phyloP scores from a whole-genome alignment of 1,140 invertebrate species.

The Sminthurinus signatus region DNA sequence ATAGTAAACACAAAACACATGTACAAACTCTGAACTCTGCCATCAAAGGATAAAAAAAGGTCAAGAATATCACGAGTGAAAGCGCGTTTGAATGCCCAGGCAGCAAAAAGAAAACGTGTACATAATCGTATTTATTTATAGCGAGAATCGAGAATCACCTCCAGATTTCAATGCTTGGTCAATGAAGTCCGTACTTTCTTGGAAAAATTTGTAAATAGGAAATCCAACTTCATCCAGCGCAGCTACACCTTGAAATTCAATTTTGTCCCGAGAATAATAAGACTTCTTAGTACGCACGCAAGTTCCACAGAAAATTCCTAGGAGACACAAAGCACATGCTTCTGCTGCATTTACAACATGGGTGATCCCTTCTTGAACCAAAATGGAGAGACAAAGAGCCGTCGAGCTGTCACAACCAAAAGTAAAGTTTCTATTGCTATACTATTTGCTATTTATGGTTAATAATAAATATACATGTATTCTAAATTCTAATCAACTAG shows the following conservation, averaged over 20 bases:
- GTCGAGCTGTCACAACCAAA: too few relatives aligned
- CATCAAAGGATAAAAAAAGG: neutral
- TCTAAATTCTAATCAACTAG: too few relatives aligned
- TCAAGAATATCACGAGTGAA: too few relatives aligned
- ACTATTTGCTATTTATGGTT: too few relatives aligned
- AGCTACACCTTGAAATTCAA: conserved; percentile 40
- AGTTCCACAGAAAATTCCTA: conserved; percentile 25
- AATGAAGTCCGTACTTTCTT: conserved; percentile 46
- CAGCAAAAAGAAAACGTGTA: conserved; percentile 8
- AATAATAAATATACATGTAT: too few relatives aligned
- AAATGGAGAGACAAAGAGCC: conserved; percentile 45
- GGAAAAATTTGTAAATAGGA: conserved; percentile 45
- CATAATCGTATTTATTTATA: neutral
- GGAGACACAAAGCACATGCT: conserved; percentile 43
- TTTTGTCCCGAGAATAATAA: conserved; percentile 41
- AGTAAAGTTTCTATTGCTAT: too few relatives aligned
- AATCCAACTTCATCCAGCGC: conserved; percentile 46
- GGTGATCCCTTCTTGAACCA: conserved; percentile 45
- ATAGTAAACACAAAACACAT: too few relatives aligned
- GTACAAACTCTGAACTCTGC: too few relatives aligned
- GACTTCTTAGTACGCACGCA: conserved; percentile 44
- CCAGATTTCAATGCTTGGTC: conserved; percentile 43
- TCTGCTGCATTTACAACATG: conserved; percentile 48
- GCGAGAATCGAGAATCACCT: too few relatives aligned
- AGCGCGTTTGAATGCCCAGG: too few relatives aligned